A percentile compares a stretch with the other conserved stretches of the same genome.
phyloP scores from a whole-genome alignment of 2,797 vertebrate genomes.

The Acrossocheilus wenchowensis region DNA sequence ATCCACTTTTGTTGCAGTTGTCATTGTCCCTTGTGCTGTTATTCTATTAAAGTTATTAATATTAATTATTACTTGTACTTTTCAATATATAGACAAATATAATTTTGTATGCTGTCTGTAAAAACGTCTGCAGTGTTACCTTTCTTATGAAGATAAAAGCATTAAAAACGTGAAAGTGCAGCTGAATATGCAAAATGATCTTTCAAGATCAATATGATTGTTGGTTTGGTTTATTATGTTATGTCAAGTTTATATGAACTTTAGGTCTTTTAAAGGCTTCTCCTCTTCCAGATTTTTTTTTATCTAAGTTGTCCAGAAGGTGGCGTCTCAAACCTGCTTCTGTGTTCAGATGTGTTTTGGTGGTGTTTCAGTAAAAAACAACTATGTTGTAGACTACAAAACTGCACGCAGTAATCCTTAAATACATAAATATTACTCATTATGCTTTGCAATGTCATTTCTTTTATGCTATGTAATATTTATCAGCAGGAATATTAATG shows the following conservation, averaged over 20 bases:
- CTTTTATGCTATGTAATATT: neutral
- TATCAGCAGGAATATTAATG: constrained; percentile 5
- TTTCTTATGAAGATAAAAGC: constrained; percentile 81
- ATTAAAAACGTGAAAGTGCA: constrained; percentile 70
- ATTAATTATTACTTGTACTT: constrained; percentile 84
- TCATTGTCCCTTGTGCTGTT: constrained; percentile 76
- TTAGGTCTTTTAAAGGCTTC: neutral
- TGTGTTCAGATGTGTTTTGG: constrained; percentile 14
- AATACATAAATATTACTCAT: constrained; percentile 1
- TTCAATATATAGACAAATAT: constrained; percentile 83
- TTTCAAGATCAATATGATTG: constrained; percentile 4
- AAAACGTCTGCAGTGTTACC: constrained; percentile 83
- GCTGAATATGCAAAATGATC: constrained; percentile 25
- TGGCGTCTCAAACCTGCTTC: constrained; percentile 24
- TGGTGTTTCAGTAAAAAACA: neutral
- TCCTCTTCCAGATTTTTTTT: neutral
- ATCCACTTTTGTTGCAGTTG: constrained; percentile 85
- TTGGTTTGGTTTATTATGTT: constrained; percentile 4
- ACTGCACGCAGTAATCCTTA: neutral
- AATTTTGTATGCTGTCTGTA: constrained; percentile 84
- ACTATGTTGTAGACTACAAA: neutral
- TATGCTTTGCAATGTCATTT: neutral
- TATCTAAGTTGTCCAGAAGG: constrained; percentile 21
- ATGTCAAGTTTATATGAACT: neutral
- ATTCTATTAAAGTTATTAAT: constrained; percentile 82